These are phyloP conservation scores for Enteromius fasciolatus DNA, from an alignment of 2,797 vertebrate genomes.

Conservation along the genomic window DNA sequence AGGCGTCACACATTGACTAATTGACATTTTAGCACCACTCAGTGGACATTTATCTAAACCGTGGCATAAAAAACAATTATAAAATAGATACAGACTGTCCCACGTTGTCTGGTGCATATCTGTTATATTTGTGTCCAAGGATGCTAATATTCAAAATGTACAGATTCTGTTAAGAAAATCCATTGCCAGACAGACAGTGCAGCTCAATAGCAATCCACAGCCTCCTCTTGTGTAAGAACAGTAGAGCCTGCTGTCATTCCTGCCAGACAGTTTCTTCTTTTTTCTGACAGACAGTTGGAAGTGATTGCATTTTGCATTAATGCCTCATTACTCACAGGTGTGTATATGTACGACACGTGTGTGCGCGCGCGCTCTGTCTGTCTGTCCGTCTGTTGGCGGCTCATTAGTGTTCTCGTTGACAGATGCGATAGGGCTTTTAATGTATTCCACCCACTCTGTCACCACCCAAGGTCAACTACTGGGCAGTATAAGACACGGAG, in stretches of 20 bases:
- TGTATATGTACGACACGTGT: constrained; percentile 19
- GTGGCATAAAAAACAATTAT: neutral
- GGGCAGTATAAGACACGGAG: constrained; percentile 37
- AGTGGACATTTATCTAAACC: no score
- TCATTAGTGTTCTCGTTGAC: constrained; percentile 61
- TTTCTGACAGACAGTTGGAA: constrained; percentile 39
- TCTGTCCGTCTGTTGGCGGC: constrained; percentile 50
- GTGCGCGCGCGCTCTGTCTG: constrained; percentile 1
- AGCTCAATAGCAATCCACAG: constrained; percentile 21
- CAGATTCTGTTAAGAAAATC: constrained; percentile 14
- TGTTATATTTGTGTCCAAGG: neutral
- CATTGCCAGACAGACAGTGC: constrained; percentile 16
- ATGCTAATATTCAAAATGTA: constrained; percentile 1
- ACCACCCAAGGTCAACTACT: constrained; percentile 58
- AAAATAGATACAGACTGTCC: neutral
- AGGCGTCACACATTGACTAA: no score
- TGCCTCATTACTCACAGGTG: constrained; percentile 59
- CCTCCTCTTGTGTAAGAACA: constrained; percentile 22
- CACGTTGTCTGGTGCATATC: neutral
- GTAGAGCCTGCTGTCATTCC: constrained; percentile 19
- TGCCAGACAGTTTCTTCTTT: constrained; percentile 31
- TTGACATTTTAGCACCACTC: no score
- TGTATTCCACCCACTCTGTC: constrained; percentile 54
- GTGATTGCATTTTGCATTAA: constrained; percentile 56
- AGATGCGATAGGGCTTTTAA: constrained; percentile 54